Conservation (phyloP, 1,140 invertebrate genomes). For the Hyposmocoma kahamanoa region DNA sequence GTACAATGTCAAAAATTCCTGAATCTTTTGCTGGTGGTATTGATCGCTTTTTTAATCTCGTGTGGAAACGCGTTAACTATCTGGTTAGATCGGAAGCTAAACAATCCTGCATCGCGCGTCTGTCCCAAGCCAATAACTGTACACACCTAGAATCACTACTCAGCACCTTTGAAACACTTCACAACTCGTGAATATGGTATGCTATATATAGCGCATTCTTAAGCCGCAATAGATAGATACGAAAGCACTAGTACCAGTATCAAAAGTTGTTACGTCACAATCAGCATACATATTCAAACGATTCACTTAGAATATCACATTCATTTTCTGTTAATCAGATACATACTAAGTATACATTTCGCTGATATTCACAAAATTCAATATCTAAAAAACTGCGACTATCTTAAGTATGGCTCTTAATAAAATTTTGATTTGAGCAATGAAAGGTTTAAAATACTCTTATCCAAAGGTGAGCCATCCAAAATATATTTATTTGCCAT, state of each 20-base stretch:
- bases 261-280: conserved; percentile 49
- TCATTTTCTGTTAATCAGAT: conserved; percentile 59
- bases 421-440: conserved; percentile 69
- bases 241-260: conserved; percentile 15
- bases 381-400: too few species aligned
- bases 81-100: too few species aligned
- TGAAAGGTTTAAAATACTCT: conserved; percentile 58
- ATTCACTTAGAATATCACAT: conserved; percentile 66
- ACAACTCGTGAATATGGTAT: conserved; percentile 37
- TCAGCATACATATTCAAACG: conserved; percentile 37
- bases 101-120: not conserved
- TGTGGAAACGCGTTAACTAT: too few species aligned
- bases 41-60: too few species aligned
- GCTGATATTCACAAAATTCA: conserved; percentile 54
- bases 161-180: conserved; percentile 55
- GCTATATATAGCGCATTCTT: conserved; percentile 13
- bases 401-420: conserved; percentile 62
- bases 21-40: too few species aligned
- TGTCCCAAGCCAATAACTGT: conserved; percentile 44
- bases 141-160: conserved; percentile 40
- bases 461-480: conserved; percentile 67
- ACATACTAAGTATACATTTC: conserved; percentile 49
- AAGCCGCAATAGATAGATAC: conserved; percentile 1
- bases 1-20: too few species aligned
- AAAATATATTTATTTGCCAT: conserved; percentile 63